A percentile compares a stretch with the other conserved stretches of the same genome.
These are phyloP conservation scores for Crypturellus undulatus DNA, from an alignment of 2,113 vertebrate genomes.

Conservation along the genomic window DNA sequence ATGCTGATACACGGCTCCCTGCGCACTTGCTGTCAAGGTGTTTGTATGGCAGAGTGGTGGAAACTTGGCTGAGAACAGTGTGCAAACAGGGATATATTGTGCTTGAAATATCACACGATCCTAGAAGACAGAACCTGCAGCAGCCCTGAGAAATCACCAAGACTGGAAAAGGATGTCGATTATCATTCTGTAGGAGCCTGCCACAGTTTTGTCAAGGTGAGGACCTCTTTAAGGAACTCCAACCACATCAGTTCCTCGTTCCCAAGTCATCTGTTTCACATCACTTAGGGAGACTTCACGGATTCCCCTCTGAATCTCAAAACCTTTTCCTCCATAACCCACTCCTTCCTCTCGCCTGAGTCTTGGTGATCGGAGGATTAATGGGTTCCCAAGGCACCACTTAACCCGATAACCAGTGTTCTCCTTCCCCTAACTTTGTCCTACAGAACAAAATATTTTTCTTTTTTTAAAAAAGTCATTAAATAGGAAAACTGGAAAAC, in stretches of 20 bases:
- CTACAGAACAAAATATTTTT: not conserved
- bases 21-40: not conserved
- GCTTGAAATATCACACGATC: not conserved
- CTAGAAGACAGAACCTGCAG: not conserved
- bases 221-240: not conserved
- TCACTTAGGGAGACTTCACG: not conserved
- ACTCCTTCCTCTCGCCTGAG: not conserved
- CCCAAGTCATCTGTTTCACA: not conserved
- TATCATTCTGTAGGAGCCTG: not conserved
- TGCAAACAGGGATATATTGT: not conserved
- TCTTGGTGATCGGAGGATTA: not conserved
- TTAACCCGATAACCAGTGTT: not conserved
- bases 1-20: fast-evolving
- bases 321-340: not conserved
- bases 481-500: not conserved
- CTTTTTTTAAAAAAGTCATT: not conserved
- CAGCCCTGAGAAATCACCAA: not conserved
- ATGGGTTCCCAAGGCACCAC: not conserved
- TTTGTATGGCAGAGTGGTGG: not conserved
- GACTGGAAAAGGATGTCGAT: not conserved
- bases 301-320: not conserved
- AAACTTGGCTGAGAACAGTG: not conserved
- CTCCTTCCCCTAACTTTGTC: not conserved
- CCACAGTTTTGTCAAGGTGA: not conserved
- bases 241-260: not conserved